Percentiles rank a stretch among this genome's conserved stretches.
Conservation (phyloP, 2,797 vertebrate species). For the Chromis chromis region DNA sequence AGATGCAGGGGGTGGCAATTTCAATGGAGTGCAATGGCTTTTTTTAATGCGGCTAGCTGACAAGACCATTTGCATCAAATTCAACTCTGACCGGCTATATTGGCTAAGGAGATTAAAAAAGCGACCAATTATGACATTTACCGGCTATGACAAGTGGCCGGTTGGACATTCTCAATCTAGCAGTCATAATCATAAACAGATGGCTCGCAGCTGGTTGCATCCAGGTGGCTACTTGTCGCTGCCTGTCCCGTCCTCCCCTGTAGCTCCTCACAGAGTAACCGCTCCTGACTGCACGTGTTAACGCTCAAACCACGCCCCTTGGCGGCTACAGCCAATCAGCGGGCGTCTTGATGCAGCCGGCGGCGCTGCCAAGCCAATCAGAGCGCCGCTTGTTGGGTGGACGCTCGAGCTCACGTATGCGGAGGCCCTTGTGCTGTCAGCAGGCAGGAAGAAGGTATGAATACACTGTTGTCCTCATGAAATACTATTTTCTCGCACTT, state of each 20-base stretch:
- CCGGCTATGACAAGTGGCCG: slow-evolving; percentile 52
- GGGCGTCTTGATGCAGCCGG: neutral
- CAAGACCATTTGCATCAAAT: slow-evolving; percentile 15
- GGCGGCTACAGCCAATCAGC: slow-evolving; percentile 40
- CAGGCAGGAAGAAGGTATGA: slow-evolving; percentile 73
- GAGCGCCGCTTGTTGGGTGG: slow-evolving; percentile 52
- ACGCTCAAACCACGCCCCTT: slow-evolving; percentile 34
- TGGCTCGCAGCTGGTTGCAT: slow-evolving; percentile 52
- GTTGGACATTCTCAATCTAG: slow-evolving; percentile 50
- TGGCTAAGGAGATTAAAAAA: slow-evolving; percentile 27
- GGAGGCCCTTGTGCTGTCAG: slow-evolving; percentile 59
- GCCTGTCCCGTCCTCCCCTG: neutral
- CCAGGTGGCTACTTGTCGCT: slow-evolving; percentile 53
- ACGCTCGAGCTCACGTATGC: neutral
- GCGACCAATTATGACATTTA: slow-evolving; percentile 49
- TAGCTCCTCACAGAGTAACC: slow-evolving; percentile 3
- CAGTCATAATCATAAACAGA: slow-evolving; percentile 62
- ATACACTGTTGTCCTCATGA: slow-evolving; percentile 6
- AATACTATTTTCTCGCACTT: neutral
- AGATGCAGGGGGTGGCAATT: neutral
- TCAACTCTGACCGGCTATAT: slow-evolving; percentile 6
- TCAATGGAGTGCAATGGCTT: neutral
- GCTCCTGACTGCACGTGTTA: slow-evolving; percentile 53
- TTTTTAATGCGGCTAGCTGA: slow-evolving; percentile 9
- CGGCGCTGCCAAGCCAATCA: slow-evolving; percentile 56